Evolutionary conservation across 2,888 invertebrate species (phyloP).

Genomic region (Tipula vernalis): DNA sequence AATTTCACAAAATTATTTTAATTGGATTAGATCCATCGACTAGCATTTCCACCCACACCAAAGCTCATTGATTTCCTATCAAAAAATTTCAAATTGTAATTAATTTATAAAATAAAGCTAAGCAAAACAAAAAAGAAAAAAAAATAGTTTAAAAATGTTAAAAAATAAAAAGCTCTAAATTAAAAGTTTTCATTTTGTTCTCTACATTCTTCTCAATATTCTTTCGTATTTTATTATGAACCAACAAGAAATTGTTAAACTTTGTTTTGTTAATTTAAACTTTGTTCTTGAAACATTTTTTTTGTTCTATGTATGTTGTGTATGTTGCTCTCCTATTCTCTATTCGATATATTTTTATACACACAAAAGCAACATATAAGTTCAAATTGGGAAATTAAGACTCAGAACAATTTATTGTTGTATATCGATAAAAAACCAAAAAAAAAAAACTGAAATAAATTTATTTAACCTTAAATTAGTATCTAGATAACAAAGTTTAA

Average conservation of each 20-base stretch:
- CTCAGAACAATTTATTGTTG: background rate
- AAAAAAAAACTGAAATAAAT: background rate
- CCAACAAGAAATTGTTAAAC: background rate
- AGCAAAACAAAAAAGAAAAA: background rate
- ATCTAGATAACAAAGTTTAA: background rate
- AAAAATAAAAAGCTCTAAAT: background rate
- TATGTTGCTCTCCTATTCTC: background rate
- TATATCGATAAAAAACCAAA: background rate
- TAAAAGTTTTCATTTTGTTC: background rate
- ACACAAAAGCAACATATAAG: background rate
- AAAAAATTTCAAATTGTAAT: background rate
- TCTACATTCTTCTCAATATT: background rate
- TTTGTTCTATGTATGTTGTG: background rate
- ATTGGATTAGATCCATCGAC: background rate
- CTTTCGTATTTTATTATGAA: background rate
- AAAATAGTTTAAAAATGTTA: background rate
- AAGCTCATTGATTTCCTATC: background rate
- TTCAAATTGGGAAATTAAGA: slow-evolving; percentile 4
- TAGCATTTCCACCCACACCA: background rate
- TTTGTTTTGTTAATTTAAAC: background rate
- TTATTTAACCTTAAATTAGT: slow-evolving; percentile 4
- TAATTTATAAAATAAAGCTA: background rate
- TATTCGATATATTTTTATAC: background rate
- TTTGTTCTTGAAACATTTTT: background rate
- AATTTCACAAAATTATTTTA: background rate